These are phyloP conservation scores for Ylistrum balloti DNA, from an alignment of 1,140 invertebrate species.

Conservation along the genomic window DNA sequence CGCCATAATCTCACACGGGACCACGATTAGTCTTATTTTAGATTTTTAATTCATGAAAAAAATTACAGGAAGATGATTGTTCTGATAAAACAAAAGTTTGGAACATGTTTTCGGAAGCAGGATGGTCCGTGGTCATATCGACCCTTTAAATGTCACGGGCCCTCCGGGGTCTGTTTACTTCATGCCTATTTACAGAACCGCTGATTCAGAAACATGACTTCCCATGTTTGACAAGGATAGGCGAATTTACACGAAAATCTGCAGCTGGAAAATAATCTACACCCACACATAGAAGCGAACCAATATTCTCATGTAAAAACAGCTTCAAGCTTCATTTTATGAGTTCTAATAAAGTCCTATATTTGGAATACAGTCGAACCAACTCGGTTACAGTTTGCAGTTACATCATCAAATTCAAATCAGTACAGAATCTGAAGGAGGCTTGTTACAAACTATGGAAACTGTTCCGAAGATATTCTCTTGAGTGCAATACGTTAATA, in stretches of 20 bases:
- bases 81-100: constrained; percentile 1
- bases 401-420: too few species aligned
- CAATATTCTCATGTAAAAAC: background rate
- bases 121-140: background rate
- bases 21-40: constrained; percentile 20
- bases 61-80: background rate
- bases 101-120: constrained; percentile 27
- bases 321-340: background rate
- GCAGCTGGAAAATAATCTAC: constrained; percentile 11
- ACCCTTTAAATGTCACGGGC: background rate
- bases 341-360: background rate
- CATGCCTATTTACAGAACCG: background rate
- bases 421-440: too few species aligned
- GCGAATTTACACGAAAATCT: background rate
- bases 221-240: background rate
- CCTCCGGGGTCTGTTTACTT: constrained; percentile 15
- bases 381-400: too few species aligned
- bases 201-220: background rate
- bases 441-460: too few species aligned
- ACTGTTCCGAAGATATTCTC: too few species aligned
- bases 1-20: background rate
- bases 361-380: background rate
- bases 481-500: too few species aligned
- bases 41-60: constrained; percentile 17
- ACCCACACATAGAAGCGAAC: background rate